These are phyloP conservation scores for Axinella damicornis DNA, from an alignment of 37 sponge, comb jelly and placozoan species.

Conservation along the genomic window DNA sequence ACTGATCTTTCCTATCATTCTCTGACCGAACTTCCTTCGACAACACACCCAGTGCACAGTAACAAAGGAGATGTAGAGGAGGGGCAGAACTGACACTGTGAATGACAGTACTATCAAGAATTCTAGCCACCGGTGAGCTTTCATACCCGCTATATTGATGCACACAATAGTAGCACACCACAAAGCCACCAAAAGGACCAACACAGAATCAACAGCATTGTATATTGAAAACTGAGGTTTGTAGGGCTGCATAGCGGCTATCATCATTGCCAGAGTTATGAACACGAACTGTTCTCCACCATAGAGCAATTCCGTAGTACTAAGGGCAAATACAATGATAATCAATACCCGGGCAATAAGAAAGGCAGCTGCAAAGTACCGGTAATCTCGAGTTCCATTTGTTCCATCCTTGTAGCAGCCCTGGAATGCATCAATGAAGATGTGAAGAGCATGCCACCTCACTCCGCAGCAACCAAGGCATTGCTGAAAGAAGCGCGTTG, in stretches of 20 bases:
- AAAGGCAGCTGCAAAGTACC: slow-evolving; percentile 61
- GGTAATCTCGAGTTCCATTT: slow-evolving; percentile 27
- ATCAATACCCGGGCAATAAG: slow-evolving; percentile 1
- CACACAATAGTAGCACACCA: not conserved
- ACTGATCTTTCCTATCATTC: too few relatives aligned
- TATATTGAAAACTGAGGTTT: not conserved
- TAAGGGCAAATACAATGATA: not conserved
- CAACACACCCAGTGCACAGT: too few relatives aligned
- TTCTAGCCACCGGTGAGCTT: not conserved
- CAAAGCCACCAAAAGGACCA: not conserved
- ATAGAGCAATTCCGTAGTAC: not conserved
- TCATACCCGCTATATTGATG: not conserved
- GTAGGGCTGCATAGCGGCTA: not conserved
- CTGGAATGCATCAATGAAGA: slow-evolving; percentile 52
- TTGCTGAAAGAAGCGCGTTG: not conserved
- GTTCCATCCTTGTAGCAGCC: slow-evolving; percentile 68
- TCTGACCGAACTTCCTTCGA: too few relatives aligned
- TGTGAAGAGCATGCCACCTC: not conserved
- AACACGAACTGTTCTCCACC: not conserved
- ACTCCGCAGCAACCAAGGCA: not conserved
- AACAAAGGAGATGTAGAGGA: too few relatives aligned
- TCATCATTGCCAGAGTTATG: not conserved
- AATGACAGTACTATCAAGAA: too few relatives aligned
- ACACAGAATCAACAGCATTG: not conserved
- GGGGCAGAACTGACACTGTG: too few relatives aligned